Evolutionary conservation across 2,797 vertebrate species (phyloP), one percentile per base, ranked within the genome.

Genomic region (Sebastes itinus): DNA sequence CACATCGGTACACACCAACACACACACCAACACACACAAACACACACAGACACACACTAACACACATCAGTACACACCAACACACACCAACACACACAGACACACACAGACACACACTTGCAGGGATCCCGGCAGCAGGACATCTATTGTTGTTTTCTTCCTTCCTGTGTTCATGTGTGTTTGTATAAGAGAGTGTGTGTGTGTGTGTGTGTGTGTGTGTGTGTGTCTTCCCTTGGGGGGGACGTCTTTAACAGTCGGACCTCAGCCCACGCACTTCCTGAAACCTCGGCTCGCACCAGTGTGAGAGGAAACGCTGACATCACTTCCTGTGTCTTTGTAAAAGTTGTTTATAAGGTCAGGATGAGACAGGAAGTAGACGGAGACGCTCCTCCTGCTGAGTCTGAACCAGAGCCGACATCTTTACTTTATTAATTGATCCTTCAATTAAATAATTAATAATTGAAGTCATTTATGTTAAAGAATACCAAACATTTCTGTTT

Each of bases 141-240:
- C 89, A 89, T 87, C 86, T 82, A 90, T 92, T 93, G 88, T 92
- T 83, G 80, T 78, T 65, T 18, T 25, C 10, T 91, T 91, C 86
- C 88, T 91, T 88, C 87, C 87, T 25, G 27, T 68, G 27, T 16
- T 22, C 54, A 12, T 18, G 49, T 46, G 20, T 58, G 20, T 42
- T 55, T 27, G 12, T 71, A 13, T 69, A 14, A 6, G 13, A 14
- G 42, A 1, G 32, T 10, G 32, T 10, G 32, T 33, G 32, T 33
- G 32, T 33, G 28, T 28, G 30, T 30, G 30, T 30, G 28, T 30
- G 28, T 28, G 28, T 13, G 16, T 68, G 25, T 25, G 12, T 10
- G 16, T 25, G 32, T 46, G n/a, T 78, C 58, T 9, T 69, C 86
- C 83, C 82, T 18, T 9, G 74, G 85, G 85, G 83, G 83, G 82